These are phyloP conservation scores for Agrilus planipennis DNA, from an alignment of 1,140 invertebrate genomes.

Conservation along the genomic window DNA sequence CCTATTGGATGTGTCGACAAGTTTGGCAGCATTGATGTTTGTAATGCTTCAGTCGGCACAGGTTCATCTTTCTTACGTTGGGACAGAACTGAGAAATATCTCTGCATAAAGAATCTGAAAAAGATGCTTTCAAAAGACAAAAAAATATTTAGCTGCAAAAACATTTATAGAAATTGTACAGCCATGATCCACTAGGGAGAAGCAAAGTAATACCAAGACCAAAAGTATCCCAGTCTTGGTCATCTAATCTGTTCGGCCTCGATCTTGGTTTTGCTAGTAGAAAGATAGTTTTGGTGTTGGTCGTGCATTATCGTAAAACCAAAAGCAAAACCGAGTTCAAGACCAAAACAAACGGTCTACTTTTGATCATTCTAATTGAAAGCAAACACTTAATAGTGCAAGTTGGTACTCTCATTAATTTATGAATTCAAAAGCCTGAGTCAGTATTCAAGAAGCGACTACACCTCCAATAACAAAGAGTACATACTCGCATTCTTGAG, in stretches of 20 bases:
- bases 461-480: no score
- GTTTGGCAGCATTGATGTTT: constrained; percentile 74
- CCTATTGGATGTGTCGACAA: no score
- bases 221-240: no score
- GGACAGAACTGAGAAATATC: constrained; percentile 69
- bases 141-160: not conserved
- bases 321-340: not conserved
- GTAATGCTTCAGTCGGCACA: constrained; percentile 69
- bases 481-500: no score
- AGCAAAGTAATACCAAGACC: no score
- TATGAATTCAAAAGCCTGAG: no score
- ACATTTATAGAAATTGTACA: not conserved
- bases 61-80: constrained; percentile 68
- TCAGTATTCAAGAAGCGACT: no score
- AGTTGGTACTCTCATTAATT: no score
- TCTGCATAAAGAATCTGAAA: constrained; percentile 43
- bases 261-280: no score
- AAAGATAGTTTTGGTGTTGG: no score
- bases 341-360: not conserved
- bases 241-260: not conserved
- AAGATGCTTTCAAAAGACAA: not conserved
- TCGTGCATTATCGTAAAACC: no score
- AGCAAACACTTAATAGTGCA: not conserved
- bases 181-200: not conserved
- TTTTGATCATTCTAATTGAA: not conserved